A percentile compares a stretch with the other conserved stretches of the same genome.
Evolutionary conservation across 2,797 vertebrate genomes (phyloP).

Genomic region (Tapera naevia): DNA sequence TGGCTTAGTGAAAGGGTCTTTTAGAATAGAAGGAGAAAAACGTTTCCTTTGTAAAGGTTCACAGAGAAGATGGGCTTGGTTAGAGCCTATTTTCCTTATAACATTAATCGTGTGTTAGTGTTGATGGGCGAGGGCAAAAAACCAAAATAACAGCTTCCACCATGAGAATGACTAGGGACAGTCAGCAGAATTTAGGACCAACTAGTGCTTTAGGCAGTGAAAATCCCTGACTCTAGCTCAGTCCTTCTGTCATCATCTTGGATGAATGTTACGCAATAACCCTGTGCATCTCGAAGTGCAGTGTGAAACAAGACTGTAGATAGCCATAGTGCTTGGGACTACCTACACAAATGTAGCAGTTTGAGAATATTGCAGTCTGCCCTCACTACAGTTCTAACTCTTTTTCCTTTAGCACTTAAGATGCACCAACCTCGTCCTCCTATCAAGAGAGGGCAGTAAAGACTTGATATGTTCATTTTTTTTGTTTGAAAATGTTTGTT

Average conservation of each 20-base stretch:
- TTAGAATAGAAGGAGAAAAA: neutral
- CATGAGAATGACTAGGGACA: neutral
- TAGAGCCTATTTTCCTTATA: constrained; percentile 15
- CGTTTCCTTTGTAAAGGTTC: neutral
- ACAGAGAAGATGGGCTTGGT: neutral
- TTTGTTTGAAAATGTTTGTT: neutral
- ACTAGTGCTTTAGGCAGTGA: neutral
- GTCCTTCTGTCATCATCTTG: neutral
- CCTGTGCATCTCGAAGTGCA: neutral
- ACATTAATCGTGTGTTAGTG: neutral
- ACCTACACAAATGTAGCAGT: neutral
- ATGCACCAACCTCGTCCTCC: neutral
- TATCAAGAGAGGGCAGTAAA: neutral
- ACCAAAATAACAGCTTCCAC: neutral
- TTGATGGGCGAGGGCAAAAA: neutral
- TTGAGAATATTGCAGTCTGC: neutral
- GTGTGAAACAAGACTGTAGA: neutral
- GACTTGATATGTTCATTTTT: neutral
- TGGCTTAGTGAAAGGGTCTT: neutral
- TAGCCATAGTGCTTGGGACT: neutral
- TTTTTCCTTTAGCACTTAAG: neutral
- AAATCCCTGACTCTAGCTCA: neutral
- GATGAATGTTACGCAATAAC: neutral
- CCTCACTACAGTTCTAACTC: neutral
- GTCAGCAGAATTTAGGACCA: neutral